Conservation (phyloP, 2,888 invertebrate genomes). For the Sycophila texana region DNA sequence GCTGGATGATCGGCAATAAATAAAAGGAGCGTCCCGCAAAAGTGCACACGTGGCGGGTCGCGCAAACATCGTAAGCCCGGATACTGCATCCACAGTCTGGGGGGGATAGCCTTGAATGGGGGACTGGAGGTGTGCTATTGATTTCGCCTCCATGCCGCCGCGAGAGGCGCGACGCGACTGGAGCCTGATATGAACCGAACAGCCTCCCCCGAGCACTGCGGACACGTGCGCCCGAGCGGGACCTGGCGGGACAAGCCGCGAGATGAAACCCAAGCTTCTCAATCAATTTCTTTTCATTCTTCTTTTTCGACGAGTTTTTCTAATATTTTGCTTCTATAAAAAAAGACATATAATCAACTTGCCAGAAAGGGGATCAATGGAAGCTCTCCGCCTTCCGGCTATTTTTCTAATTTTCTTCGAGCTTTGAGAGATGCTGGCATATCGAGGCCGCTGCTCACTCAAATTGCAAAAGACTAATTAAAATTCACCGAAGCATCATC, state of each 20-base stretch:
- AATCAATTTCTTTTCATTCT: too few relatives aligned
- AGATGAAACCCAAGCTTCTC: too few relatives aligned
- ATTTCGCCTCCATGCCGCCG: conserved; percentile 63
- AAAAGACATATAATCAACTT: too few relatives aligned
- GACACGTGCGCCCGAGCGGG: neutral
- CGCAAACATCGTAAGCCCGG: neutral
- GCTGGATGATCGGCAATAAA: too few relatives aligned
- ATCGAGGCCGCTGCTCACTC: neutral
- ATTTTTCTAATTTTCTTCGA: conserved; percentile 41
- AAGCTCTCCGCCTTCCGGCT: conserved; percentile 28
- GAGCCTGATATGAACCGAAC: conserved; percentile 11
- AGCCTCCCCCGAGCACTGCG: conserved; percentile 1
- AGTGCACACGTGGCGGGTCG: neutral
- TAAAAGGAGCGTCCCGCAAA: too few relatives aligned
- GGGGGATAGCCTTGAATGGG: conserved; percentile 64
- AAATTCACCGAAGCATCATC: conserved; percentile 5
- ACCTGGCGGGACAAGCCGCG: neutral
- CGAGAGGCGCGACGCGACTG: conserved; percentile 46
- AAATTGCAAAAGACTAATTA: neutral
- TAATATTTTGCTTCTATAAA: too few relatives aligned
- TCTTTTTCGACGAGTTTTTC: too few relatives aligned
- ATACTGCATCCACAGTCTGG: neutral
- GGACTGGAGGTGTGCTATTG: conserved; percentile 71
- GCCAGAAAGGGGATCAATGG: neutral
- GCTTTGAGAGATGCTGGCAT: conserved; percentile 1